Evolutionary conservation across 2,113 vertebrate species (phyloP).

Genomic region (Sceloporus tristichus): DNA sequence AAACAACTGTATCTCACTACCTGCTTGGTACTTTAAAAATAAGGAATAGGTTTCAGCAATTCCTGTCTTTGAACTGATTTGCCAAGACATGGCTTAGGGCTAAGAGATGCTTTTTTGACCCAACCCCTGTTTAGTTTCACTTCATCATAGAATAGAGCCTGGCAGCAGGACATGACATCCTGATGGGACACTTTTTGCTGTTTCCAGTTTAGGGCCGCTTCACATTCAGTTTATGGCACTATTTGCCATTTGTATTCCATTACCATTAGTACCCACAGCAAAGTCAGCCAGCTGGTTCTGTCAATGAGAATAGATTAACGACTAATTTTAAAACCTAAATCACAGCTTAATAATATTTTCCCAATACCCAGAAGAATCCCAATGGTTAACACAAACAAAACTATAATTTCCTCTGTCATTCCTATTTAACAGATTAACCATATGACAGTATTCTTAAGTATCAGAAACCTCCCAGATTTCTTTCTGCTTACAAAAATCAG

Average conservation of each 20-base stretch:
- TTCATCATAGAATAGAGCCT: neutral
- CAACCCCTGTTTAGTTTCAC: neutral
- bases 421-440: neutral
- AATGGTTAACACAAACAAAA: neutral
- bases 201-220: neutral
- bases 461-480: neutral
- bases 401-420: neutral
- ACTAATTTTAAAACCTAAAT: neutral
- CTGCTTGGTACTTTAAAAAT: too few relatives aligned
- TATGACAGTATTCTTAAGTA: neutral
- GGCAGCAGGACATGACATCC: neutral
- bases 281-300: neutral
- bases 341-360: neutral
- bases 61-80: neutral
- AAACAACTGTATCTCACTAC: too few relatives aligned
- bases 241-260: neutral
- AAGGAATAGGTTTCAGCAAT: slow-evolving; percentile 80
- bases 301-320: neutral
- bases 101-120: too few relatives aligned
- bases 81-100: neutral
- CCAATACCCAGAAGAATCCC: neutral
- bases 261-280: neutral
- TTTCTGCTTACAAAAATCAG: neutral
- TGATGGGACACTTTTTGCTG: neutral
- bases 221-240: neutral